A percentile compares a stretch with the other conserved stretches of the same genome.
Evolutionary conservation across 2,113 vertebrate genomes (phyloP).

Genomic region (Poicephalus gulielmi): DNA sequence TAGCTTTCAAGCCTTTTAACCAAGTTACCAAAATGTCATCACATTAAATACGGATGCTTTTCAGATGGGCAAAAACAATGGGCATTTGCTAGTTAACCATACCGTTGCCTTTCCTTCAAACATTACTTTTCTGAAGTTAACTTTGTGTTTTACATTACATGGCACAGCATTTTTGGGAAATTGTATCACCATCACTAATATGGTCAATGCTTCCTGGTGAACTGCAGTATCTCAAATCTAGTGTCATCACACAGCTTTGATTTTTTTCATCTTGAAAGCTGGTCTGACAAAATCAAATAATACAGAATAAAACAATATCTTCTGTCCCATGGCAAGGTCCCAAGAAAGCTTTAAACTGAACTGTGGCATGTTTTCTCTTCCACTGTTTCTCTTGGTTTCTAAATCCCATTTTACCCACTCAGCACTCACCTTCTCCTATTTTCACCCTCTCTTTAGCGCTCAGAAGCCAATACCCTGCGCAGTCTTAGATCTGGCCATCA

Average conservation of each 20-base stretch:
- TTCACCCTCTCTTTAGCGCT: neutral
- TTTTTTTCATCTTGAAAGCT: neutral
- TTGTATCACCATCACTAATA: neutral
- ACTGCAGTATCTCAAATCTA: neutral
- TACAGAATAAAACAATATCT: neutral
- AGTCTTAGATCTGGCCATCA: neutral
- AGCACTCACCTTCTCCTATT: neutral
- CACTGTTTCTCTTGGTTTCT: neutral
- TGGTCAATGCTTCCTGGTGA: neutral
- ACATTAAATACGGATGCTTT: neutral
- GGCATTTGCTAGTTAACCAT: neutral
- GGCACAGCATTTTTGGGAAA: neutral
- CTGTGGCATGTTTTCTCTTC: neutral
- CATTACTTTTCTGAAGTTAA: neutral
- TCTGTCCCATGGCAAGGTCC: neutral
- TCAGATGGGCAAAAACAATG: rapidly evolving
- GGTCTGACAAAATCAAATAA: neutral
- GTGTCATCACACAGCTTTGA: neutral
- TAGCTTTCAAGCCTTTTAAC: neutral
- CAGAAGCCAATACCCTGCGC: neutral
- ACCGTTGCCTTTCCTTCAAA: neutral
- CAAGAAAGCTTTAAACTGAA: neutral
- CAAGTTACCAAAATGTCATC: neutral
- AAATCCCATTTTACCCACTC: neutral
- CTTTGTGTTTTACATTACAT: neutral